Conservation (phyloP, 2,797 vertebrate genomes). For the Nannoperca australis region DNA sequence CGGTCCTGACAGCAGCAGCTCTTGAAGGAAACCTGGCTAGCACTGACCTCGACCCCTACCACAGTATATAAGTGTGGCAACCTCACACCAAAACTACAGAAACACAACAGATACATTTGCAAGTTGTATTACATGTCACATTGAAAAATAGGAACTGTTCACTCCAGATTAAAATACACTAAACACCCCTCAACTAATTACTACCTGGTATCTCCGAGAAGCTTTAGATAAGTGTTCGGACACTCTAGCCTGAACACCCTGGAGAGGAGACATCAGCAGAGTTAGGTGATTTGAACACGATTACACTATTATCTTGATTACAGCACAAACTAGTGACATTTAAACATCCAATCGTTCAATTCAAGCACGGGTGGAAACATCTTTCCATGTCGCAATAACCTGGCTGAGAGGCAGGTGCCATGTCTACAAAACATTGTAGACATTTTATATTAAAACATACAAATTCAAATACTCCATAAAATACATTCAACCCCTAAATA, state of each 20-base stretch:
- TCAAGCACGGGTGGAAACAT: neutral
- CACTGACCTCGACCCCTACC: neutral
- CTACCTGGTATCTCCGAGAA: neutral
- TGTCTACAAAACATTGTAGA: too few relatives aligned
- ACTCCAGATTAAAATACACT: neutral
- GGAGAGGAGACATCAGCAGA: neutral
- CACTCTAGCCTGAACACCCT: neutral
- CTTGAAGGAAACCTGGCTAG: neutral
- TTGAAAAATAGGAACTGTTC: neutral
- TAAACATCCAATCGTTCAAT: neutral
- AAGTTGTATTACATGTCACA: neutral
- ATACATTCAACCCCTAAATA: neutral
- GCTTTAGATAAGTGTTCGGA: neutral
- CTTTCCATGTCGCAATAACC: neutral
- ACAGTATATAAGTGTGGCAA: neutral
- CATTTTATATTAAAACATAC: neutral
- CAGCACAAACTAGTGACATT: neutral
- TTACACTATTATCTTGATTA: neutral
- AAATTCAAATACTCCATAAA: neutral
- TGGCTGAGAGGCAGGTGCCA: neutral
- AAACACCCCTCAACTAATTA: neutral
- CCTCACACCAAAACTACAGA: neutral
- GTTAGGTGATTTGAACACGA: neutral
- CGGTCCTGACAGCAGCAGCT: neutral
- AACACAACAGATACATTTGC: neutral